A percentile compares a stretch with the other conserved stretches of the same genome.
These are phyloP conservation scores for Mesorhabditis belari DNA, from an alignment of 2,888 invertebrate species.

Conservation along the genomic window DNA sequence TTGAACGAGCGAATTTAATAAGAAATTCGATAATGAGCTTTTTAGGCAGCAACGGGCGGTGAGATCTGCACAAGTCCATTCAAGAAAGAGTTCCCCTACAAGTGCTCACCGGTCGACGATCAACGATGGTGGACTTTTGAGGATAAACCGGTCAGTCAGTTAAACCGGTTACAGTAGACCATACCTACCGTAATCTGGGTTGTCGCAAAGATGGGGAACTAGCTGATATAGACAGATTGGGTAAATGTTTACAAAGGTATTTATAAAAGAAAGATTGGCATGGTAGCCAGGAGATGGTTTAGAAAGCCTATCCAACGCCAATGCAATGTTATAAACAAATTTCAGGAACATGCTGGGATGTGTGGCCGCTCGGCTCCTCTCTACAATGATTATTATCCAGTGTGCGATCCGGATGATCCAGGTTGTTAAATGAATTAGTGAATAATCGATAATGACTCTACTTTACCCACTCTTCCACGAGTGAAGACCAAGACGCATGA, in stretches of 20 bases:
- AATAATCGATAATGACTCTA: no score
- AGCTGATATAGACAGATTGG: no score
- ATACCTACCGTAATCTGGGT: background rate
- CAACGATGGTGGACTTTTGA: constrained; percentile 53
- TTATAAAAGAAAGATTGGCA: no score
- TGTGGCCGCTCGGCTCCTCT: constrained; percentile 48
- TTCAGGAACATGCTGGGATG: constrained; percentile 25
- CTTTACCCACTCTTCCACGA: no score
- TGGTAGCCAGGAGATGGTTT: no score
- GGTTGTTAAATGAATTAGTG: constrained; percentile 8
- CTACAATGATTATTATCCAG: constrained; percentile 46
- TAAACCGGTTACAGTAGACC: background rate
- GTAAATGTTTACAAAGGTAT: no score
- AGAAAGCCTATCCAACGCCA: no score
- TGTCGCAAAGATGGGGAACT: constrained; percentile 1
- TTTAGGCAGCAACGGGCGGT: constrained; percentile 5
- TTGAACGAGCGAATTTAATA: background rate
- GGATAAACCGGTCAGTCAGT: constrained; percentile 27
- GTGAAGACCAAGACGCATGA: no score
- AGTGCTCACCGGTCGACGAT: constrained; percentile 43
- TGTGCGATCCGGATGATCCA: constrained; percentile 50
- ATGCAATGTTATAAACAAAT: no score
- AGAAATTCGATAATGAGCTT: background rate
- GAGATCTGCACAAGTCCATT: constrained; percentile 5
- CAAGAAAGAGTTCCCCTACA: constrained; percentile 21